These are phyloP conservation scores for Iguana delicatissima DNA, from an alignment of 2,797 vertebrate species.

Conservation along the genomic window DNA sequence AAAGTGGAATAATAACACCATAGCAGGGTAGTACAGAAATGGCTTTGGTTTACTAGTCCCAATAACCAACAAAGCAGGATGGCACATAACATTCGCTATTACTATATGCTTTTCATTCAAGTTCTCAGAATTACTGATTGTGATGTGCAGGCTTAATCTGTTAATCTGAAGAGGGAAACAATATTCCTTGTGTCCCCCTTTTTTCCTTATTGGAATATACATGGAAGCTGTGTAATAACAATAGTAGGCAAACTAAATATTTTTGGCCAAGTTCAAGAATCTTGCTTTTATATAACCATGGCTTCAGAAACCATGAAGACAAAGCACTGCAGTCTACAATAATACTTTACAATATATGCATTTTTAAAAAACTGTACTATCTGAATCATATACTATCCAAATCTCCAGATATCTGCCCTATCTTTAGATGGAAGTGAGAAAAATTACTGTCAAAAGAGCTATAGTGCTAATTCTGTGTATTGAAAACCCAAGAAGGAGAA, in stretches of 20 bases:
- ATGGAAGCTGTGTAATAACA: background rate
- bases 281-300: background rate
- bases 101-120: background rate
- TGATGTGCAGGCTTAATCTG: background rate
- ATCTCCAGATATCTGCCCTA: background rate
- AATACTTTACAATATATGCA: background rate
- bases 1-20: too few species aligned
- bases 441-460: conserved; percentile 7
- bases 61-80: background rate
- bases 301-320: background rate
- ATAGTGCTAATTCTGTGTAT: conserved; percentile 22
- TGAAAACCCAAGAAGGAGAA: conserved; percentile 43
- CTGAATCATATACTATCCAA: background rate
- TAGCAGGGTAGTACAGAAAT: too few species aligned
- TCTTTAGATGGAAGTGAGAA: background rate
- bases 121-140: background rate
- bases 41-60: background rate
- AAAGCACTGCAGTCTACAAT: background rate
- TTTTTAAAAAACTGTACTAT: background rate
- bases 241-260: background rate
- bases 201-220: background rate
- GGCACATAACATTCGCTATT: background rate
- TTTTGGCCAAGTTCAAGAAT: background rate
- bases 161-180: background rate
- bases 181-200: background rate